Evolutionary conservation across 2,113 vertebrate species (phyloP), one percentile per base, ranked within the genome.

Genomic region (Noctilio leporinus): DNA sequence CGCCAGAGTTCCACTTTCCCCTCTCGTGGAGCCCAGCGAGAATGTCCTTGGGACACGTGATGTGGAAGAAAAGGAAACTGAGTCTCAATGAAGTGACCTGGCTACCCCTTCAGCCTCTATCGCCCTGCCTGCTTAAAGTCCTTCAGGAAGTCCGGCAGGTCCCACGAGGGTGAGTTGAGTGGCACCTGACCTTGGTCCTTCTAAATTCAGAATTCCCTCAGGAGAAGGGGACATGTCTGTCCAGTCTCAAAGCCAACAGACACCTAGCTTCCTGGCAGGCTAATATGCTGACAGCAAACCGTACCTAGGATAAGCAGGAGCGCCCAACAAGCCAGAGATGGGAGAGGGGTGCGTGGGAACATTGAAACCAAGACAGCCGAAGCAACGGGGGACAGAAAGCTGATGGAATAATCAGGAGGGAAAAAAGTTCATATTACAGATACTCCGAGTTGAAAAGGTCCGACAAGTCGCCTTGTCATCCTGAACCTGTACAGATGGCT

Each of bases 401-500:
- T 22, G 80, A 62, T 26, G 55, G 88, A 81, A 75, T 57, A 65
- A 82, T 49, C 67, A 28, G 55, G 28, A 93, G 40, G 90, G 57
- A 77, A 73, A 85, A 76, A 91, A 95, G 96, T 89, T 91, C 91
- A 16, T 17, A 55, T 88, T 38, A 69, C 57, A 89, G 92, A 93
- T 17, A 70, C 94, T 70, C 28, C 30, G 47, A 19, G 81, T 81
- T 80, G 94, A 91, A 96, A 96, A 93, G 95, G 76, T 85, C 80
- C 33, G 24, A 75, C 87, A 53, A 93, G 95, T 94, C 2, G 35
- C 81, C 92, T 73, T 47, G 86, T 70, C 26, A 0, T 89, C 91
- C 91, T 91, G 86, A 96, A 94, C 87, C 87, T 69, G 76, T 92
- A 30, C 95, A 95, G 94, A 92, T 93, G 95, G 95, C 78, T 95